Base-by-base conservation (phyloP, 2,888 invertebrate species). In the Odontothrips loti region DNA sequence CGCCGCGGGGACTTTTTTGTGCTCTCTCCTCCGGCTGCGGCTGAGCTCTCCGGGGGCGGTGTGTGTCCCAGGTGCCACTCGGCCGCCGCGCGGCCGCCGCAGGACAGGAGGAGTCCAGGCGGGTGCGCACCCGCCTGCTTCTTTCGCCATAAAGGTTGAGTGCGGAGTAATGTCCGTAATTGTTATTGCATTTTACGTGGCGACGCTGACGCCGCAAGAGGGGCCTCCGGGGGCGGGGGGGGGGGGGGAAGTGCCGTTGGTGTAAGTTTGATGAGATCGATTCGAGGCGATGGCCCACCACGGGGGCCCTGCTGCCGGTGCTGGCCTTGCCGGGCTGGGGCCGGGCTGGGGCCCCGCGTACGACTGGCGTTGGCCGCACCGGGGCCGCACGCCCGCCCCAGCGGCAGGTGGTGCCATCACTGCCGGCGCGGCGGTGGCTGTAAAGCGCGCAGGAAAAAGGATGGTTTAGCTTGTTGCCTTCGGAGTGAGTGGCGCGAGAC, bases 251-350 rank as follows among this genome's bases (percentile, higher is more conserved):
- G 27, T 75, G 68, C 27, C 68, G 68, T 27, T 75, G 68, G 68
- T 75, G 68, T 75, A 75, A 75, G 68, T 75, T 75, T 75, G 68
- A 75, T 75, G 68, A 75, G 68, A 75, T 75, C 68, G 68, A 75
- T 75, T 75, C 68, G 68, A 75, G 27, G 68, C 68, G 68, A 58
- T 58, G 58, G 58, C 58, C 58, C 58, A 43, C 34, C 34, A 43
- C 3, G 34, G 34, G 34, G 34, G 3, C 34, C 34, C 34, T 6
- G 34, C 34, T 2, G 34, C 34, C 34, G 34, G 34, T 43, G 34
- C 34, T 43, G 58, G 58, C n/a, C n/a, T n/a, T n/a, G n/a, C 58
- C 58, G 58, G 17, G 4, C 58, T 15, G 58, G 15, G 20, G 58
- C 58, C 58, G 58, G 17, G 4, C 58, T 15, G 58, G 15, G 20